phyloP scores from a whole-genome alignment of 2,113 vertebrate species.

The Chiloscyllium plagiosum region DNA sequence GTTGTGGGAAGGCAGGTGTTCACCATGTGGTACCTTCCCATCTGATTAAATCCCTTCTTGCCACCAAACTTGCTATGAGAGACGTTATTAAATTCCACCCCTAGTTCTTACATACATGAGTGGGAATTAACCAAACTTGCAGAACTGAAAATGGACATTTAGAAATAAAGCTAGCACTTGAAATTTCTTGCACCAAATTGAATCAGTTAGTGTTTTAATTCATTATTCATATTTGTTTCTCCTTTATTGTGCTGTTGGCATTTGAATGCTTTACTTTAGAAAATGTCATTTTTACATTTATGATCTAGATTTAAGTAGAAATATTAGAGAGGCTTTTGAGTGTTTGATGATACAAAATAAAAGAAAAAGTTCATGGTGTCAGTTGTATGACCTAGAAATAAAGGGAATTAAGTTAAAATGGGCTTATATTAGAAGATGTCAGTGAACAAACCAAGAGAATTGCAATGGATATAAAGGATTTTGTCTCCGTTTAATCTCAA shows the following conservation, averaged over 20 bases:
- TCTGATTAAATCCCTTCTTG: background rate
- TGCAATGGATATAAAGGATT: background rate
- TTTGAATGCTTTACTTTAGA: background rate
- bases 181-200: background rate
- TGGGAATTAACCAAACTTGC: background rate
- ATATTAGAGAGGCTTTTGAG: background rate
- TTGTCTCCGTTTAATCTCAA: background rate
- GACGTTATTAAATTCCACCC: background rate
- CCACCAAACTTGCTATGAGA: background rate
- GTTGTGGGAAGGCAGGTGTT: background rate
- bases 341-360: too few relatives aligned
- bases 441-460: slow-evolving; percentile 13
- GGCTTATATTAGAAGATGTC: background rate
- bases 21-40: background rate
- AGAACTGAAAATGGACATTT: background rate
- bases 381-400: background rate
- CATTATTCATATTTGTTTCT: background rate
- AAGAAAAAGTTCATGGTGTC: background rate
- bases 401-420: background rate
- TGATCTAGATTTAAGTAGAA: background rate
- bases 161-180: background rate
- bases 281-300: background rate
- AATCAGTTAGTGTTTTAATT: background rate
- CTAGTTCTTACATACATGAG: too few relatives aligned
- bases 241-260: background rate